Conservation (phyloP, 2,113 vertebrate species). For the Hyperopisus bebe region DNA sequence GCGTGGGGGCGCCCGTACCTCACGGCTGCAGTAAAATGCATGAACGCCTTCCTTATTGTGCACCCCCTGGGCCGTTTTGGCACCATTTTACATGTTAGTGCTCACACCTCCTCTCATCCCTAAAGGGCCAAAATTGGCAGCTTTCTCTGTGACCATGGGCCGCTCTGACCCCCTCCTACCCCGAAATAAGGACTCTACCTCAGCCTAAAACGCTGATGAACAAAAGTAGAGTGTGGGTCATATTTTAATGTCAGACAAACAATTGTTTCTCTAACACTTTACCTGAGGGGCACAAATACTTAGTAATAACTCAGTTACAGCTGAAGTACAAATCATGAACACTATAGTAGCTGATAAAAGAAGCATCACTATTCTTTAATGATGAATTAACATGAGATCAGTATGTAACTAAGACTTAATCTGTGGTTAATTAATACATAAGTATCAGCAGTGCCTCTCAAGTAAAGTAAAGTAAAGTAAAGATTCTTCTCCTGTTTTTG, state of each 20-base stretch:
- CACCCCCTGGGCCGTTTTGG: slow-evolving; percentile 67
- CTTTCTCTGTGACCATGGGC: slow-evolving; percentile 42
- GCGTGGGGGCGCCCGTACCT: slow-evolving; percentile 15
- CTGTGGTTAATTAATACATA: too few relatives aligned
- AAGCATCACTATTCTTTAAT: not conserved
- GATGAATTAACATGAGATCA: not conserved
- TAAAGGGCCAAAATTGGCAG: slow-evolving; percentile 65
- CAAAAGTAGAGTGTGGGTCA: not conserved
- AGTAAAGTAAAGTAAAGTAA: too few relatives aligned
- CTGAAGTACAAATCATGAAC: not conserved
- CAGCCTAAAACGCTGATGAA: not conserved
- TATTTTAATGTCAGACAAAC: not conserved
- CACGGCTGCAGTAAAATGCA: slow-evolving; percentile 48
- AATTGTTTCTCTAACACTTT: not conserved
- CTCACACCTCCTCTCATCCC: slow-evolving; percentile 59
- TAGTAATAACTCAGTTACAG: not conserved
- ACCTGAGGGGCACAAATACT: not conserved
- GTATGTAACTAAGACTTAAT: too few relatives aligned
- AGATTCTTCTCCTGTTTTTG: too few relatives aligned
- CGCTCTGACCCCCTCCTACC: not conserved
- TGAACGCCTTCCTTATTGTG: slow-evolving; percentile 60
- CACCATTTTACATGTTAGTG: slow-evolving; percentile 64
- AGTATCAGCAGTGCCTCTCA: too few relatives aligned
- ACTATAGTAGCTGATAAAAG: not conserved
- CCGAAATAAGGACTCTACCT: not conserved